phyloP scores from a whole-genome alignment of 1,140 invertebrate species.

The Branchinecta lindahli region DNA sequence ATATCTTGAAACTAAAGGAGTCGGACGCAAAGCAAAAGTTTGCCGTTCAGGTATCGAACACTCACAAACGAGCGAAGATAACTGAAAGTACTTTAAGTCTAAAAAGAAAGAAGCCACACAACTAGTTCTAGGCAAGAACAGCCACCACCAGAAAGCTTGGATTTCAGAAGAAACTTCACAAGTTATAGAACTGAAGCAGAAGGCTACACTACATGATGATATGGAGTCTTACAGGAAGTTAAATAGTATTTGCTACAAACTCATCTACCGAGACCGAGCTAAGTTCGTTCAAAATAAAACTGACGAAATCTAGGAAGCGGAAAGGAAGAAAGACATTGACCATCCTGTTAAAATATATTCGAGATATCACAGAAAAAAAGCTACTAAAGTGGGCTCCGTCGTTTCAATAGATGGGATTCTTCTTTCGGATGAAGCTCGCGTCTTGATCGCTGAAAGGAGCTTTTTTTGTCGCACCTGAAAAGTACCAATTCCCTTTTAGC shows the following conservation, averaged over 20 bases:
- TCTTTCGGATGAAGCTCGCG: slow-evolving; percentile 8
- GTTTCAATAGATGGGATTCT: slow-evolving; percentile 1
- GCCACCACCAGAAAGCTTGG: slow-evolving; percentile 2
- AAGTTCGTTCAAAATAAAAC: slow-evolving; percentile 9
- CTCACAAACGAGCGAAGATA: not conserved
- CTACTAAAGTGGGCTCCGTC: not conserved
- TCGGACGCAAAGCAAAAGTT: too few species aligned
- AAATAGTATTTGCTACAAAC: slow-evolving; percentile 5
- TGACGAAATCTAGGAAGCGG: slow-evolving; percentile 1
- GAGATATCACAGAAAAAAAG: not conserved
- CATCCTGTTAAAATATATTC: not conserved
- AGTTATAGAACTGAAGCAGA: slow-evolving; percentile 5
- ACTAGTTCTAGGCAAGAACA: not conserved
- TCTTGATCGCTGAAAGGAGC: slow-evolving; percentile 3
- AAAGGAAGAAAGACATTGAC: not conserved
- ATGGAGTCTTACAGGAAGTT: slow-evolving; percentile 8
- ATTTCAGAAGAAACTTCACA: slow-evolving; percentile 6
- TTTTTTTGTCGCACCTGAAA: not conserved
- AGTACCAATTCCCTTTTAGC: not conserved
- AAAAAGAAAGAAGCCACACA: not conserved
- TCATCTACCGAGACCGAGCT: not conserved
- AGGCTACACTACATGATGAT: not conserved
- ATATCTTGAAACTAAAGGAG: too few species aligned
- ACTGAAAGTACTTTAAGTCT: too few species aligned
- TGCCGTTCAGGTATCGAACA: slow-evolving; percentile 1